A percentile compares a stretch with the other conserved stretches of the same genome.
These are phyloP conservation scores for Lathamus discolor DNA, from an alignment of 2,113 vertebrate genomes.

Conservation along the genomic window DNA sequence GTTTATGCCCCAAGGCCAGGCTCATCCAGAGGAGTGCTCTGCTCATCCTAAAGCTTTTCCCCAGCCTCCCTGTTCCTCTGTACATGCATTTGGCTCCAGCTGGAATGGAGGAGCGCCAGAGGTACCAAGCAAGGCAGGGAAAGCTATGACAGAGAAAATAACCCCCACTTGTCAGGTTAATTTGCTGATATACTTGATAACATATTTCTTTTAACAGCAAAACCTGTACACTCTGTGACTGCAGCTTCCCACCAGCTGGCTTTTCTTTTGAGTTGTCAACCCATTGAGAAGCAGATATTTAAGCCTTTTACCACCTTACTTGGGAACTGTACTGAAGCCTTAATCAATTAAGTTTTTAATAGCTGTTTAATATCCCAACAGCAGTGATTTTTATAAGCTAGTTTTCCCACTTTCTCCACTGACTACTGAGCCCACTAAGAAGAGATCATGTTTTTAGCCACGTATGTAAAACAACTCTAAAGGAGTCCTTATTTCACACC, in stretches of 20 bases:
- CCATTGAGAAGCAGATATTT: neutral
- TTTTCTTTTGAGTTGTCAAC: neutral
- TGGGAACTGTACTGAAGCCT: neutral
- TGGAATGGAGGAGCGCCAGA: neutral
- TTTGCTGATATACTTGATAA: neutral
- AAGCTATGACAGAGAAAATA: neutral
- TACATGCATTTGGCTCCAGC: accelerated
- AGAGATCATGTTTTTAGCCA: neutral
- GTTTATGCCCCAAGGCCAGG: neutral
- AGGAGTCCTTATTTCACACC: neutral
- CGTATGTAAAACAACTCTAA: neutral
- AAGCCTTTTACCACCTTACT: constrained; percentile 17
- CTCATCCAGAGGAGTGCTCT: neutral
- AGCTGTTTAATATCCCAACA: neutral
- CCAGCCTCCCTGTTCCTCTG: neutral
- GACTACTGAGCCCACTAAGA: neutral
- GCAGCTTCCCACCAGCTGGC: neutral
- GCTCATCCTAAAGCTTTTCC: neutral
- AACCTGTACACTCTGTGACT: neutral
- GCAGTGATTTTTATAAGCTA: neutral
- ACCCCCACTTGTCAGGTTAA: neutral
- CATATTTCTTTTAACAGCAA: neutral
- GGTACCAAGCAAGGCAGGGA: neutral
- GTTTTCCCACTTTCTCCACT: neutral
- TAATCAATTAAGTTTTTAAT: constrained; percentile 7